Base-by-base conservation (phyloP, 2,113 vertebrate species). In the Chaetorhynchus papuensis region DNA sequence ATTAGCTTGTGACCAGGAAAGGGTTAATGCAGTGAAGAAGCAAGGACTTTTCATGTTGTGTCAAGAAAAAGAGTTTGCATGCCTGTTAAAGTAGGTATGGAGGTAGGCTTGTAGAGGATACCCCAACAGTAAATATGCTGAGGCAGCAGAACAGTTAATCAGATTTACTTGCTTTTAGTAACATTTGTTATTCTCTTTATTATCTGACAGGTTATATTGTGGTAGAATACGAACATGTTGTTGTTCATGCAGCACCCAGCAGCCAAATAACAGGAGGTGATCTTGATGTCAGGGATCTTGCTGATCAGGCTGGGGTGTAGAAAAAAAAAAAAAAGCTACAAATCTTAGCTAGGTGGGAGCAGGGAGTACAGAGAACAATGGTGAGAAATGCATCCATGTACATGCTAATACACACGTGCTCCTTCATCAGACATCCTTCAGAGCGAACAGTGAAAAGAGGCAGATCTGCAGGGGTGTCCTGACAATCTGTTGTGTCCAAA, bases 351-450 rank as follows among this genome's bases (percentile, higher is more conserved):
- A 37, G 60, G 18, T 53, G 22, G 50, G 45, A 80, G 19, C 3
- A 3, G 20, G 10, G 15, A n/a, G 9, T 13, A 9, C 42, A 39
- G 83, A 70, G 16, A 44, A 39, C 45, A 77, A 2, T 63, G 53
- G 28, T 63, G 33, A 77, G 68, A 44, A 75, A 37, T 30, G 31
- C 23, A 10, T 20, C 18, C 7, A 3, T 10, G 14, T 57, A 13
- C 35, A 18, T 5, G 7, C 41, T 81, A 9, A 50, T 1, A 2
- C 42, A 33, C 28, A 9, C 0, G 0, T 6, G 2, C 28, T 52
- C 7, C 45, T 76, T 68, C 33, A 21, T 47, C 1, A 2, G 13
- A 14, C 8, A 7, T 31, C 54, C n/a, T 90, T 41, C 11, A 2
- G 9, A 54, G 61, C 52, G 79, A 68, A 21, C 42, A 23, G 26